Evolutionary conservation across 2,888 invertebrate genomes (phyloP).

Genomic region (Linnaemya vulpina): DNA sequence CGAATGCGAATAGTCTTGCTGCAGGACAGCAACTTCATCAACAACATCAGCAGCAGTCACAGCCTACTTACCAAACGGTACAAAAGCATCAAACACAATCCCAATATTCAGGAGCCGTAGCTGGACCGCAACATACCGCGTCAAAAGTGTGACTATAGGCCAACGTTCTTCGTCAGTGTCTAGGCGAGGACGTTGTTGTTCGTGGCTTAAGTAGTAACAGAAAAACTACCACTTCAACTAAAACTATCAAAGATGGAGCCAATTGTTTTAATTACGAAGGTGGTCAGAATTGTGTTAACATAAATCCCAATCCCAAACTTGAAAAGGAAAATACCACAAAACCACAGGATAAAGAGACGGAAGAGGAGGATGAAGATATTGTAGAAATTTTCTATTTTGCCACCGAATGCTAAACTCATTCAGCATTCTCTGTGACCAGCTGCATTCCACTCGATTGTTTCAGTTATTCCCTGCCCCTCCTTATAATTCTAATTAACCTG

Average conservation of each 20-base stretch:
- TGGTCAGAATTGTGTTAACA: conserved; percentile 34
- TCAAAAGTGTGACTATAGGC: conserved; percentile 83
- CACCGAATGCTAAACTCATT: conserved; percentile 77
- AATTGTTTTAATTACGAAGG: conserved; percentile 37
- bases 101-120: conserved; percentile 76
- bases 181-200: conserved; percentile 79
- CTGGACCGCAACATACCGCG: conserved; percentile 79
- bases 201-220: conserved; percentile 73
- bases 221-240: conserved; percentile 73
- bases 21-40: conserved; percentile 61
- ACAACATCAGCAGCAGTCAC: conserved; percentile 57
- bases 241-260: conserved; percentile 28
- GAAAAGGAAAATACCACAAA: not conserved
- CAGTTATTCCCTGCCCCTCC: not conserved
- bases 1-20: conserved; percentile 85
- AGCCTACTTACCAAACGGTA: conserved; percentile 81
- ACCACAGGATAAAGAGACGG: not conserved
- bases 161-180: conserved; percentile 74
- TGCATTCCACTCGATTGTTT: not conserved
- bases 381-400: conserved; percentile 80
- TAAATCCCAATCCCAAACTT: conserved; percentile 23
- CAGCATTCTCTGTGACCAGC: not conserved
- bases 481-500: not conserved
- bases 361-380: conserved; percentile 63
- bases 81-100: conserved; percentile 76